Base-by-base conservation (phyloP, 2,113 vertebrate genomes). In the Smithornis capensis region DNA sequence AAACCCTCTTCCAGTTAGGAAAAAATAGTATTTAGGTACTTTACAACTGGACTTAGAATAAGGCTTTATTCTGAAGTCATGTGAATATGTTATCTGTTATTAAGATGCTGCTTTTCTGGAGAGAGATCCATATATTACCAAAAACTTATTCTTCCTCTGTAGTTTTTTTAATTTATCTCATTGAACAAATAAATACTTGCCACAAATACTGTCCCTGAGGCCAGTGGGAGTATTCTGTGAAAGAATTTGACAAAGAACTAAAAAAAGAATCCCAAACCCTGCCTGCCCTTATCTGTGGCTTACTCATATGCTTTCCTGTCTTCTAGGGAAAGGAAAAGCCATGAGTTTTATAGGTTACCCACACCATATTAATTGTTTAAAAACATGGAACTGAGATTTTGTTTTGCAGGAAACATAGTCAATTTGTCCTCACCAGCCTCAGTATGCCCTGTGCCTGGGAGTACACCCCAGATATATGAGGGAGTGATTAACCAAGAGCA, bases 241-340 rank as follows among this genome's bases (percentile, higher is more conserved):
- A 93, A 76, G 24, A 88, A 83, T 60, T 42, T 65, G 45, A 83
- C 22, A 29, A 55, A 76, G 13, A 73, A 53, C 42, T 77, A 4
- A 57, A 78, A 52, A 50, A 57, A 23, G 9, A 2, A 3, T 2
- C 18, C 19, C 38, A 78, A n/a, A 67, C 12, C 14, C 27, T 83
- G 14, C 50, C 60, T 21, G 14, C 52, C 62, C 21, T 28, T 75
- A 60, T 9, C 13, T 67, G 76, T 83, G 38, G 42, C 40, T 63
- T 90, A 49, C 31, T 75, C 22, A 80, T 88, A 44, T 4, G 33
- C 45, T 86, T 88, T 63, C 27, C 59, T 47, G 13, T 80, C 44
- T 81, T 57, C 22, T 21, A 74, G 27, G 44, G 52, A 77, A 70
- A 80, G 22, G 55, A 90, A 95, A 95, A 94, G 56, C 42, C 44